Evolutionary conservation across 1,140 invertebrate genomes (phyloP).

Genomic region (Drosophila lacertosa): DNA sequence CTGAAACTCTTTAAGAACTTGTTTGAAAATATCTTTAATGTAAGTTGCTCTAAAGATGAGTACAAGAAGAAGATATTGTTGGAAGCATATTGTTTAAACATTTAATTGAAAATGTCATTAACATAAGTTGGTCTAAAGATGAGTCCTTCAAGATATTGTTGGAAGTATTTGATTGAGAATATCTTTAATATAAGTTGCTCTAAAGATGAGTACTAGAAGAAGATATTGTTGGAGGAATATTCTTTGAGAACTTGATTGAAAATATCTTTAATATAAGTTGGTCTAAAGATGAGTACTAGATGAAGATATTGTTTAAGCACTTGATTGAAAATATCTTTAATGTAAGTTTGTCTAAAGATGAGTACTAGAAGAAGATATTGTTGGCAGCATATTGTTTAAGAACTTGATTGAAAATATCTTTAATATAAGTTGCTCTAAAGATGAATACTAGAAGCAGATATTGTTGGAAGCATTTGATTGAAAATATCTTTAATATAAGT

Average conservation of each 20-base stretch:
- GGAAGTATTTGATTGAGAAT: no score
- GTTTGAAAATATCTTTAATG: background rate
- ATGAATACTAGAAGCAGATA: no score
- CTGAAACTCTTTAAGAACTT: no score
- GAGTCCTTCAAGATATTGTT: background rate
- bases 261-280: background rate
- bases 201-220: no score
- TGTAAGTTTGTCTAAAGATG: no score
- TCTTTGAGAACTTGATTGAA: no score
- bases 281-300: background rate
- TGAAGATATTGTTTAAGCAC: no score
- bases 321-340: background rate
- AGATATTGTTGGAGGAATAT: background rate
- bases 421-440: no score
- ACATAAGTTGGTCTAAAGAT: no score
- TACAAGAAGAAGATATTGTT: background rate
- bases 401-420: no score
- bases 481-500: background rate
- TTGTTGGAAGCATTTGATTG: no score
- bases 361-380: background rate
- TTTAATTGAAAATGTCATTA: background rate
- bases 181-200: background rate
- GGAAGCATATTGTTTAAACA: no score
- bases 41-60: background rate
- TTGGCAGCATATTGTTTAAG: background rate